These are phyloP conservation scores for Platyura marginata DNA, from an alignment of 1,140 invertebrate genomes.

Conservation along the genomic window DNA sequence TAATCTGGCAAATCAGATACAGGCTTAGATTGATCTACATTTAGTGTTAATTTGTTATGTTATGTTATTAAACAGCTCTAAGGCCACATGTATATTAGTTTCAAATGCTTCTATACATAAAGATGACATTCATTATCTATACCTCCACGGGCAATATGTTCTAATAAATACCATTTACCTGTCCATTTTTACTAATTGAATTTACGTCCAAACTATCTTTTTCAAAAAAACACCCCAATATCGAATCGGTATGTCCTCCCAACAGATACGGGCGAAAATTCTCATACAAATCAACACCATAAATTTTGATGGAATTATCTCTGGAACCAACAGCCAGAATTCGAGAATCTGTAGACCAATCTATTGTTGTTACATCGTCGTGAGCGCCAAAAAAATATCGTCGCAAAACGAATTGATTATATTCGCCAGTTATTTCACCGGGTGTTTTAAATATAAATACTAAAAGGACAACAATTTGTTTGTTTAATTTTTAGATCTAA, in stretches of 20 bases:
- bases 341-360: constrained; percentile 85
- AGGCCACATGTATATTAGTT: too few species aligned
- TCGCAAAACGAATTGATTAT: constrained; percentile 76
- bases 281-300: constrained; percentile 47
- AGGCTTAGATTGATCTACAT: too few species aligned
- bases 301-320: constrained; percentile 69
- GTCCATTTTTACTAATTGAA: constrained; percentile 51
- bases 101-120: too few species aligned
- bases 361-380: constrained; percentile 66
- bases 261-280: constrained; percentile 58
- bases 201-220: constrained; percentile 62
- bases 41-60: too few species aligned
- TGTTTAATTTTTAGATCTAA: too few species aligned
- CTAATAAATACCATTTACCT: constrained; percentile 10
- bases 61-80: too few species aligned
- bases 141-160: too few species aligned
- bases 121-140: too few species aligned
- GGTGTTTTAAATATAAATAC: constrained; percentile 80
- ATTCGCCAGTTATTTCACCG: constrained; percentile 55
- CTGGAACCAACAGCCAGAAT: constrained; percentile 70
- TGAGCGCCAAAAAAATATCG: constrained; percentile 58
- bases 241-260: constrained; percentile 60
- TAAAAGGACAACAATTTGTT: constrained; percentile 20
- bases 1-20: too few species aligned
- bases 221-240: constrained; percentile 80